Evolutionary conservation across 2,888 invertebrate genomes (phyloP).

Genomic region (Anagyrus pseudococci): DNA sequence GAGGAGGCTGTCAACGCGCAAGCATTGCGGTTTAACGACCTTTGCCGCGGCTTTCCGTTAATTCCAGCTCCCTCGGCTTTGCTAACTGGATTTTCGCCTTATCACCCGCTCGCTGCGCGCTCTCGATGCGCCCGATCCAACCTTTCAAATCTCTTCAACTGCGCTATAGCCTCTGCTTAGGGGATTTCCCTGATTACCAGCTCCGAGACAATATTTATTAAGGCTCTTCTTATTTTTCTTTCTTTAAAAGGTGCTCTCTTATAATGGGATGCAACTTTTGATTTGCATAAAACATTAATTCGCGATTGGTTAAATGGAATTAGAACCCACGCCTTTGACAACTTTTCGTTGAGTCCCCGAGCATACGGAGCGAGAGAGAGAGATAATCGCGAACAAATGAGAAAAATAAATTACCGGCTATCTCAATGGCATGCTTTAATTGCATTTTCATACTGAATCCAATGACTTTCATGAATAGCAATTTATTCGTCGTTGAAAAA

Average conservation of each 20-base stretch:
- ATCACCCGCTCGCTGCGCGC: background rate
- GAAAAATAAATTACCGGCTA: conserved; percentile 11
- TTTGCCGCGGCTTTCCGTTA: conserved; percentile 33
- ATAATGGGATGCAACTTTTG: too few relatives aligned
- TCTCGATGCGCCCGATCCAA: too few relatives aligned
- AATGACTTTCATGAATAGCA: conserved; percentile 1
- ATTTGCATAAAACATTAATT: too few relatives aligned
- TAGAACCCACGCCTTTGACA: too few relatives aligned
- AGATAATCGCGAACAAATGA: conserved; percentile 22
- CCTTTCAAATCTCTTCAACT: too few relatives aligned
- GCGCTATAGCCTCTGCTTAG: too few relatives aligned
- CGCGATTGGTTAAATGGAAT: too few relatives aligned
- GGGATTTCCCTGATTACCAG: too few relatives aligned
- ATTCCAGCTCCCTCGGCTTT: conserved; percentile 10
- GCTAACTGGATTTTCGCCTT: conserved; percentile 31
- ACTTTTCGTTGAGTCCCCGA: background rate
- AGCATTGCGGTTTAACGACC: conserved; percentile 33
- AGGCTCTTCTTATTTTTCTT: too few relatives aligned
- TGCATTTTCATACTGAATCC: conserved; percentile 22
- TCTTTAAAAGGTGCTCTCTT: too few relatives aligned
- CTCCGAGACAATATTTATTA: too few relatives aligned
- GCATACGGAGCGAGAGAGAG: background rate
- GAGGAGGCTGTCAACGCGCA: conserved; percentile 26
- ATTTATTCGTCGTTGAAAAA: conserved; percentile 11
- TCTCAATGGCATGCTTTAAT: conserved; percentile 8